Evolutionary conservation across 1,140 invertebrate genomes (phyloP), one percentile per base, ranked within the genome.

Genomic region (Drosophila ercepeae): DNA sequence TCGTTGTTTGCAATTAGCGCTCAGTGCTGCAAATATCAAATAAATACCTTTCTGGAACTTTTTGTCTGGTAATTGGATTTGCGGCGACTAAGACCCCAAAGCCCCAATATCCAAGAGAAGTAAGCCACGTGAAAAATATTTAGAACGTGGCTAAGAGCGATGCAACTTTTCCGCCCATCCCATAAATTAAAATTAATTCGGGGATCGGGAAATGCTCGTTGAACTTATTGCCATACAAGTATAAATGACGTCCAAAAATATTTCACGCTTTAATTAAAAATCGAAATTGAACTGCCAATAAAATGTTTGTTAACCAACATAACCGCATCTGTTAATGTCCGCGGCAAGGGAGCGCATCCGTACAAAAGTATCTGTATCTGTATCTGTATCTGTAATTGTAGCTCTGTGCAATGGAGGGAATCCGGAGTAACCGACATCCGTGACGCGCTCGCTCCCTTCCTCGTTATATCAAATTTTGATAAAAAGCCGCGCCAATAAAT

Each of bases 241-340:
- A 19, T 73, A 67, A 75, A 53, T 50, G 70, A 42, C 57, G 51
- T 48, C 13, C 64, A 78, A 60, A 79, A 73, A 88, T 88, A 86
- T 82, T 88, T 88, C 49, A 77, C 68, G 69, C 63, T 78, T 88
- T 86, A 86, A 86, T 86, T 86, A 86, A 81, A 81, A 82, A 77
- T 82, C 73, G 82, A 86, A 84, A 82, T 82, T 82, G 68, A 82
- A 75, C 60, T 86, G 82, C 65, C 72, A 76, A 83, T 75, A 84
- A 86, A 88, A 82, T 75, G 69, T 82, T 88, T 78, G 73, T 88
- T 88, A 86, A 86, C 82, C 82, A 81, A 77, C 77, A 86, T 86
- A 63, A 88, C 82, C 82, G 69, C 82, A 86, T 77, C 82, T 86
- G 82, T 86, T 86, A 86, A 86, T 82, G 69, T 81, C 49, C 53